phyloP scores from a whole-genome alignment of 2,113 vertebrate genomes.

The Ciconia stormi region DNA sequence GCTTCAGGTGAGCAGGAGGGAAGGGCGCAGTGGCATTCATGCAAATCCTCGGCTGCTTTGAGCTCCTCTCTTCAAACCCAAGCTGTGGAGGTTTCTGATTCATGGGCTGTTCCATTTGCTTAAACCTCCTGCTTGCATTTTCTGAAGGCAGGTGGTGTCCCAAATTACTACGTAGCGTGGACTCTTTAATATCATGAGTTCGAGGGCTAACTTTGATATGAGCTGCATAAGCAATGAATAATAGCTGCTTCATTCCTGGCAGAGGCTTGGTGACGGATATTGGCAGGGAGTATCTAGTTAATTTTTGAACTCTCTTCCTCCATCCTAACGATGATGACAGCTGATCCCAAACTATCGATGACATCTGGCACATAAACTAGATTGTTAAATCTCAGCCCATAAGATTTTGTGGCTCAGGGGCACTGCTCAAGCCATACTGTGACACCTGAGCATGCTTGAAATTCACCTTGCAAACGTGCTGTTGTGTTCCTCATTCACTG shows the following conservation, averaged over 20 bases:
- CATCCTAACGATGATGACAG: constrained; percentile 22
- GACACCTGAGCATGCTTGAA: background rate
- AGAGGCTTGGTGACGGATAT: background rate
- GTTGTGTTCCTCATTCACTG: background rate
- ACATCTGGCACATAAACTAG: background rate
- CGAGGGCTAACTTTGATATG: background rate
- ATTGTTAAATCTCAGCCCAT: constrained; percentile 4
- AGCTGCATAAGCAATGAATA: background rate
- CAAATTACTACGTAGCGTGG: background rate
- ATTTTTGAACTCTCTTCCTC: constrained; percentile 31
- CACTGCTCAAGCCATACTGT: background rate
- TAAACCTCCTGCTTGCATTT: background rate
- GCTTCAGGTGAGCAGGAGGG: background rate
- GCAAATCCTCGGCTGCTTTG: background rate
- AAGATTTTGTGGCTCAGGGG: background rate
- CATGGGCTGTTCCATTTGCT: background rate
- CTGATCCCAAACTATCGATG: background rate
- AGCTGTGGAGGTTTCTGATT: background rate
- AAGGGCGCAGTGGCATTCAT: background rate
- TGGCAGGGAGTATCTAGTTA: background rate
- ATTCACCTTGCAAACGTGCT: background rate
- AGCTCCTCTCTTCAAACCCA: background rate
- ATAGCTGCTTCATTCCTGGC: background rate
- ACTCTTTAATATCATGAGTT: background rate
- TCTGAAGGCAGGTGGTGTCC: background rate